Base-by-base conservation (phyloP, 2,888 invertebrate species). In the Loripinus fragilis region DNA sequence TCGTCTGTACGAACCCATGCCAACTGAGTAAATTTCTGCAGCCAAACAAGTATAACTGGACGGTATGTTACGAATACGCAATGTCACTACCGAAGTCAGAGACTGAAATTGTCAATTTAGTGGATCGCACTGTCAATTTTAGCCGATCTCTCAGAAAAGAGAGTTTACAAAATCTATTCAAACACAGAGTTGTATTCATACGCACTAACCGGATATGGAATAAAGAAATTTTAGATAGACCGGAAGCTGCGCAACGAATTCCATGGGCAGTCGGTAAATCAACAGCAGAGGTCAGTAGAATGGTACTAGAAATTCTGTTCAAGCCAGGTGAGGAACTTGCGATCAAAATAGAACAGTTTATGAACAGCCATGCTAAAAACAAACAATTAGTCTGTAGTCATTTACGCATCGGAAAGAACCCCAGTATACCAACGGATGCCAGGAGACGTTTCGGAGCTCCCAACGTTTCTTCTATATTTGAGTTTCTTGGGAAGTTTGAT, bases 321-420 rank as follows among this genome's bases (percentile, higher is more conserved):
- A 28, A 45, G 60, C 60, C 69, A 2, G 48, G 23, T 25, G n/a
- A 65, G 7, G 42, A 8, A 12, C 35, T 78, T 38, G n/a, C 15
- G 7, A 0, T 15, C n/a, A n/a, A 35, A n/a, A 50, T 76, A 2
- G 28, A 28, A 8, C 17, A 70, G 8, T 74, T 80, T 41, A 12
- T n/a, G 0, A 15, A 20, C 30, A 38, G 50, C 12, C 12, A n/a
- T 20, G 25, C 68, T 5, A 23, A 20, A 3, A 74, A 64, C 20
- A 25, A 25, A 28, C 3, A 55, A 28, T 28, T 55, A 28, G 28
- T 55, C 28, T 81, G 81, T 33, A 67, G 71, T 10, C 81, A 82
- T 82, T 65, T 82, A 2, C 71, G 81, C 0, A 42, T 60, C n/a
- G 81, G 81, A 2, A 69, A 45, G 55, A 79, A 79, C 71, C 78